These are phyloP conservation scores for Poecilia gillii DNA, from an alignment of 2,797 vertebrate species.

Conservation along the genomic window DNA sequence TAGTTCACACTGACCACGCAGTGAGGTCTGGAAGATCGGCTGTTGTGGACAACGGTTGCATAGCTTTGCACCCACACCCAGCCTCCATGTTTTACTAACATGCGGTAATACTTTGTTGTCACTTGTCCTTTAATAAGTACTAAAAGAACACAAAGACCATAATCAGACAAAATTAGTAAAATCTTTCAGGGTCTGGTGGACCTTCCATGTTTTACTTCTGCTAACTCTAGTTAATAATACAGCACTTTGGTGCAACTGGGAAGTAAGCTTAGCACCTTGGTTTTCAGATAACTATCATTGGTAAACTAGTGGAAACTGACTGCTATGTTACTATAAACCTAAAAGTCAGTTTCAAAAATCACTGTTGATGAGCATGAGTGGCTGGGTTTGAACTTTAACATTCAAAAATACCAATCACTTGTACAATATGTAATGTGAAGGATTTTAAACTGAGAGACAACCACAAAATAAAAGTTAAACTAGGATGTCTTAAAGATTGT, in stretches of 20 bases:
- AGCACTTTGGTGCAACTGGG: not conserved
- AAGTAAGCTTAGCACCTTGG: no score
- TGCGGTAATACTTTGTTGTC: constrained; percentile 95
- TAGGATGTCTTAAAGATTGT: not conserved
- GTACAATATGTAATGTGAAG: not conserved
- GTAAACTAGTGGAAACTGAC: not conserved
- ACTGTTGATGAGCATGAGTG: not conserved
- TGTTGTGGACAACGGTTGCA: constrained; percentile 96
- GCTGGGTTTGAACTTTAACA: not conserved
- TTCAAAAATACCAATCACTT: not conserved
- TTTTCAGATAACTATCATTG: no score
- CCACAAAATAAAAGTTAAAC: not conserved
- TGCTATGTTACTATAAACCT: not conserved
- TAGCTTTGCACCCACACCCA: constrained; percentile 99
- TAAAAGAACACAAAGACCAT: constrained; percentile 57
- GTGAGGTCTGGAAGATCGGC: constrained; percentile 93
- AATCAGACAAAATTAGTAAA: constrained; percentile 9
- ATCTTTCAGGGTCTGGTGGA: not conserved
- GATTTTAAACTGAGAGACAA: not conserved
- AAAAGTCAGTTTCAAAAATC: not conserved
- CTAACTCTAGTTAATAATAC: not conserved
- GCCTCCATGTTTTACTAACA: constrained; percentile 93
- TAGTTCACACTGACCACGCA: constrained; percentile 98
- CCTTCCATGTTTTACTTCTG: not conserved
- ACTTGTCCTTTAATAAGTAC: constrained; percentile 95